phyloP scores from a whole-genome alignment of 1,140 invertebrate species.

The Temnothorax curvispinosus region DNA sequence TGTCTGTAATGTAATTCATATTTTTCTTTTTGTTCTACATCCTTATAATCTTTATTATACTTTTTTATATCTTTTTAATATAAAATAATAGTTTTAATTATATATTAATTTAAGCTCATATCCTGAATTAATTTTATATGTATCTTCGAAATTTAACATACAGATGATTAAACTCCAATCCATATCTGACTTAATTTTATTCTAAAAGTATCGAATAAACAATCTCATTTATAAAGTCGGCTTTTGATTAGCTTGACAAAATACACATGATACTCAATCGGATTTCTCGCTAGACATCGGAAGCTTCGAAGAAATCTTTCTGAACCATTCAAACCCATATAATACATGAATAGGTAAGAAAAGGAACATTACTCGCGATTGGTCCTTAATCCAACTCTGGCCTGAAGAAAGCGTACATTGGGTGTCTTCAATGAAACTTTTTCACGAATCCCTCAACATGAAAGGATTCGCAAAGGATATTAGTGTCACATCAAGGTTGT shows the following conservation, averaged over 20 bases:
- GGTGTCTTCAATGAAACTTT: neutral
- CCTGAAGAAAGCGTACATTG: neutral
- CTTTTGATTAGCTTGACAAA: neutral
- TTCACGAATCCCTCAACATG: neutral
- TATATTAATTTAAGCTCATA: neutral
- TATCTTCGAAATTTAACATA: neutral
- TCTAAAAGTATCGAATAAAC: neutral
- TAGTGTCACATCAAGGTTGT: neutral
- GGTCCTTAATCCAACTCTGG: neutral
- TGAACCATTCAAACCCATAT: neutral
- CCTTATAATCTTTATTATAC: neutral
- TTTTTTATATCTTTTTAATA: neutral
- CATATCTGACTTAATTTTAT: neutral
- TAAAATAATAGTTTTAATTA: neutral
- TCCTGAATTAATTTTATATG: neutral
- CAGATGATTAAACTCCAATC: neutral
- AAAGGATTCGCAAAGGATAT: neutral
- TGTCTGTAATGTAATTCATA: neutral
- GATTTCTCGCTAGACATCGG: neutral
- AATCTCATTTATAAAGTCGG: neutral
- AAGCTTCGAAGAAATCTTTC: neutral
- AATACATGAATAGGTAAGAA: slow-evolving; percentile 5
- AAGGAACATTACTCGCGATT: neutral
- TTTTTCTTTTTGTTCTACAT: neutral
- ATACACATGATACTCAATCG: neutral